phyloP scores from a whole-genome alignment of 2,797 vertebrate genomes.

The Spinus pinus region DNA sequence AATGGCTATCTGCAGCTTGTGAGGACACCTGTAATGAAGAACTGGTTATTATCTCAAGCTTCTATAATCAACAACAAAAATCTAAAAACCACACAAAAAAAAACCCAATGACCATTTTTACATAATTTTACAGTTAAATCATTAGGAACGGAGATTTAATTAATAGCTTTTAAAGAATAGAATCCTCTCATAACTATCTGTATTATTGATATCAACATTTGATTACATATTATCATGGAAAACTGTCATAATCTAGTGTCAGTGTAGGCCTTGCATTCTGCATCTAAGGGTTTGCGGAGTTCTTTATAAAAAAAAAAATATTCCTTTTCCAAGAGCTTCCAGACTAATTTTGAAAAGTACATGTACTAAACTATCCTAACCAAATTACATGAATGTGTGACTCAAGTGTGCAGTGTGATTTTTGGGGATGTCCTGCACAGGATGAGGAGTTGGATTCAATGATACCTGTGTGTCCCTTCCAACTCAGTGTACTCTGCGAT shows the following conservation, averaged over 20 bases:
- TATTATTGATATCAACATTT: neutral
- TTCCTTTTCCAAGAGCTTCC: neutral
- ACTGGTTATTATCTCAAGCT: neutral
- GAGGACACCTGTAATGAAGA: slow-evolving; percentile 11
- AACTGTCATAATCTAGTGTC: neutral
- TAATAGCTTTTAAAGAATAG: neutral
- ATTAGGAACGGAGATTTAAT: neutral
- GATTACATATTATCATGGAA: neutral
- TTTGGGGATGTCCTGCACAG: neutral
- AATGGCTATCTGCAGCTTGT: neutral
- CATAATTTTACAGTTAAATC: neutral
- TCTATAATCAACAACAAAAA: neutral
- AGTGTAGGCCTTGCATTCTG: neutral
- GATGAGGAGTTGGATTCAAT: fast-evolving
- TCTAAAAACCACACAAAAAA: neutral
- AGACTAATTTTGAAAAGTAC: neutral
- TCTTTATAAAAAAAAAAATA: neutral
- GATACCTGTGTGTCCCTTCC: neutral
- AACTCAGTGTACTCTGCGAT: neutral
- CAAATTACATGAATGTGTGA: neutral
- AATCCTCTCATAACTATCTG: neutral
- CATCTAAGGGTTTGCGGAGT: neutral
- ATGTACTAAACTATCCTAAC: neutral
- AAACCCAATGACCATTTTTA: fast-evolving
- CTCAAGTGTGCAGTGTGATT: neutral